Percentiles rank a stretch among this genome's conserved stretches.
These are phyloP conservation scores for Campaea margaritaria DNA, from an alignment of 2,888 invertebrate species.

Conservation along the genomic window DNA sequence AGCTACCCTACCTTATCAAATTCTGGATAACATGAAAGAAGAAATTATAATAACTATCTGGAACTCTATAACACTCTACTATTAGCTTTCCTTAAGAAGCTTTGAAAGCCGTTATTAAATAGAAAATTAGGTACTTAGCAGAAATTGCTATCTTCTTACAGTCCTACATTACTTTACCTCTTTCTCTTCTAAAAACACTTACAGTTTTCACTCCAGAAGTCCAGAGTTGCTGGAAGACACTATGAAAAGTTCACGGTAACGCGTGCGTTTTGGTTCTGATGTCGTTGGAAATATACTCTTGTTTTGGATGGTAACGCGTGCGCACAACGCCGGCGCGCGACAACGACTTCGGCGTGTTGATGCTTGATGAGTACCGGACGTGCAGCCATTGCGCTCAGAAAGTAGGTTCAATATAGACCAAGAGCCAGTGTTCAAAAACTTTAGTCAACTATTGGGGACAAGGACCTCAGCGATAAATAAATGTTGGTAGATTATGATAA, in stretches of 20 bases:
- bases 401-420: slow-evolving; percentile 36
- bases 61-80: too few species aligned
- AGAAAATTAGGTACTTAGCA: not conserved
- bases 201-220: not conserved
- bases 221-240: not conserved
- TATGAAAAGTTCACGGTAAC: slow-evolving; percentile 4
- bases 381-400: slow-evolving; percentile 38
- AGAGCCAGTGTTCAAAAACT: slow-evolving; percentile 11
- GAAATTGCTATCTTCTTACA: slow-evolving; percentile 1
- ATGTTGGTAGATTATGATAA: too few species aligned
- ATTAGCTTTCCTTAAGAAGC: too few species aligned
- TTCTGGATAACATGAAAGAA: too few species aligned
- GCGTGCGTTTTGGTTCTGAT: slow-evolving; percentile 3
- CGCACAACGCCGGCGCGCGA: slow-evolving; percentile 59
- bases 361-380: slow-evolving; percentile 22
- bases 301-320: slow-evolving; percentile 51
- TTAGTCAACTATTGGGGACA: not conserved
- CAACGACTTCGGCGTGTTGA: slow-evolving; percentile 50
- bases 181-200: slow-evolving; percentile 5
- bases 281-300: not conserved
- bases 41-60: too few species aligned
- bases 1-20: too few species aligned
- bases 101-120: not conserved
- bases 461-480: too few species aligned
- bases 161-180: slow-evolving; percentile 2